Conservation (phyloP, 2,797 vertebrate species). For the Coccyzus lansbergi region DNA sequence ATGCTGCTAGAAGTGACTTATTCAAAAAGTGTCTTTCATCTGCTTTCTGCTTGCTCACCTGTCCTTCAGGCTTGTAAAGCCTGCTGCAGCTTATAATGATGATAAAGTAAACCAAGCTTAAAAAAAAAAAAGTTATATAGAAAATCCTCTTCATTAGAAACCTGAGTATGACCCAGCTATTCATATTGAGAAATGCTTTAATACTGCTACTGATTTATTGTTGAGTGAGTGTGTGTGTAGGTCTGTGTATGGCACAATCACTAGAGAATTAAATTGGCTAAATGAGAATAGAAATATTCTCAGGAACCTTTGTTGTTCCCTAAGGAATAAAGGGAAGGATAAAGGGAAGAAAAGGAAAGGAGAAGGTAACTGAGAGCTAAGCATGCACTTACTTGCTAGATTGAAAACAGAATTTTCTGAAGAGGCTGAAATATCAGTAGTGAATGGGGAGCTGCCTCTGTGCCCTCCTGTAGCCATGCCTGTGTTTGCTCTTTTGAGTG, state of each 20-base stretch:
- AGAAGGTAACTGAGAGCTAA: not conserved
- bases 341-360: not conserved
- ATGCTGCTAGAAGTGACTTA: not conserved
- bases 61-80: not conserved
- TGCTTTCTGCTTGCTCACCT: conserved; percentile 28
- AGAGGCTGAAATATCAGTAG: not conserved
- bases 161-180: not conserved
- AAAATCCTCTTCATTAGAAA: conserved; percentile 37
- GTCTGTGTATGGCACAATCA: not conserved
- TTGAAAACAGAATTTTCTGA: not conserved
- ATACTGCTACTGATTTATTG: not conserved
- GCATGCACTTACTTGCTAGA: not conserved
- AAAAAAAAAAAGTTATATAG: not conserved
- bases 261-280: conserved; percentile 22
- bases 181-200: not conserved
- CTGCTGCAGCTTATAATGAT: not conserved
- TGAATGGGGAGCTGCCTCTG: not conserved
- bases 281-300: conserved; percentile 3
- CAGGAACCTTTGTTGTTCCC: not conserved
- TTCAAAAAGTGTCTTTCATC: conserved; percentile 21
- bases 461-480: not conserved
- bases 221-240: not conserved
- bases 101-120: not conserved
- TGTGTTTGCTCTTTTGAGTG: not conserved
- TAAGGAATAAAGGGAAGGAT: not conserved